These are phyloP conservation scores for Endotricha flammealis DNA, from an alignment of 2,888 invertebrate species.

Conservation along the genomic window DNA sequence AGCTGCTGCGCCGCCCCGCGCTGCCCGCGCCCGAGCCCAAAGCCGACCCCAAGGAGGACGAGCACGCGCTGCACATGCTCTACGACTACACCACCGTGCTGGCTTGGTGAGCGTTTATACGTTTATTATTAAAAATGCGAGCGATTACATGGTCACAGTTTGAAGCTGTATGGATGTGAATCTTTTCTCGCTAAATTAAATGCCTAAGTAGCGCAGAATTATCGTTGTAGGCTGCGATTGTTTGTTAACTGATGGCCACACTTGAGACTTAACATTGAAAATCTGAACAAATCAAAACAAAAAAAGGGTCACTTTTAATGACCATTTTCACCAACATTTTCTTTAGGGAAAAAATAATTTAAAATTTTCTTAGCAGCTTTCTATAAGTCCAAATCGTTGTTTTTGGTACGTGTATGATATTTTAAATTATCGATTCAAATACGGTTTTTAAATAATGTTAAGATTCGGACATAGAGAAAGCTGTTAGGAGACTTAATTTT, in stretches of 20 bases:
- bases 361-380: no score
- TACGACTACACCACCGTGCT: slow-evolving; percentile 93
- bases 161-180: slow-evolving; percentile 1
- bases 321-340: no score
- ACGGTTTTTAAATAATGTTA: no score
- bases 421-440: no score
- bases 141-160: background rate
- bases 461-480: no score
- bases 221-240: slow-evolving; percentile 3
- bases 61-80: slow-evolving; percentile 86
- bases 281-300: no score
- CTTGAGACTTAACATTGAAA: slow-evolving; percentile 2
- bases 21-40: slow-evolving; percentile 88
- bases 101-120: slow-evolving; percentile 82
- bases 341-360: no score
- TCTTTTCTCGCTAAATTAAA: slow-evolving; percentile 7
- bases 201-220: slow-evolving; percentile 2
- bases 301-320: no score
- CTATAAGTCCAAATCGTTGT: no score
- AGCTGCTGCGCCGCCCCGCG: slow-evolving; percentile 84
- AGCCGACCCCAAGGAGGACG: slow-evolving; percentile 87
- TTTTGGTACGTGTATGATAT: no score
- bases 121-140: slow-evolving; percentile 1
- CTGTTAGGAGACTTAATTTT: no score
- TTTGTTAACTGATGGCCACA: slow-evolving; percentile 23